Percentiles rank a stretch among this genome's conserved stretches.
These are phyloP conservation scores for Pipistrellus nathusii DNA, from an alignment of 2,797 vertebrate species.

Conservation along the genomic window DNA sequence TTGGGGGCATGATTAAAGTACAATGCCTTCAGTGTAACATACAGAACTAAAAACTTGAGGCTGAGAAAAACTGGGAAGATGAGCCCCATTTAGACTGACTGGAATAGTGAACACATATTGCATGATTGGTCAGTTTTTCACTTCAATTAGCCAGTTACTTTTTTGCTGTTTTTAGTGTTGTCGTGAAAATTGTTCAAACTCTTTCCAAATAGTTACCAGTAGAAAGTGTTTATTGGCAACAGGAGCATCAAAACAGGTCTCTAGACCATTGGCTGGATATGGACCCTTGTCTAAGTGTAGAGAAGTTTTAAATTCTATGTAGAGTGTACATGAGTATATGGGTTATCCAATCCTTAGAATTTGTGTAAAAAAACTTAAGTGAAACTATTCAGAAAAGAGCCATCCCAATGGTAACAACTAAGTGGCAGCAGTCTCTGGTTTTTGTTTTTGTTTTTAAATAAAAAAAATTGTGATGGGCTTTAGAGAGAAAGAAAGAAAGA, in stretches of 20 bases:
- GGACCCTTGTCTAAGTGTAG: background rate
- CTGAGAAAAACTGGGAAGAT: background rate
- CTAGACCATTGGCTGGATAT: background rate
- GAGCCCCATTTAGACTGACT: background rate
- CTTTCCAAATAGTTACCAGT: background rate
- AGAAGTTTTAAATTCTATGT: slow-evolving; percentile 25
- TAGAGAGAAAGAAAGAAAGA: background rate
- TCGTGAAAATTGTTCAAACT: slow-evolving; percentile 52
- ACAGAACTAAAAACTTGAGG: slow-evolving; percentile 19
- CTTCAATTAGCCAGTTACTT: background rate
- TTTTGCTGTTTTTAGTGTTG: background rate
- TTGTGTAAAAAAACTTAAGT: background rate
- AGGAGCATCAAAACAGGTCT: background rate
- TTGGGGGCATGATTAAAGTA: slow-evolving; percentile 31
- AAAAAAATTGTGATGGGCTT: background rate
- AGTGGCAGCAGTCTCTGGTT: slow-evolving; percentile 5
- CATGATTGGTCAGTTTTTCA: background rate
- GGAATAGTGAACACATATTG: background rate
- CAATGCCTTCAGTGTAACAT: background rate
- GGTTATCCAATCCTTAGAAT: background rate
- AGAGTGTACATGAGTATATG: background rate
- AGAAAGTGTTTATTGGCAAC: slow-evolving; percentile 18
- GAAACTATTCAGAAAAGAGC: slow-evolving; percentile 34
- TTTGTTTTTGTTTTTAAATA: background rate
- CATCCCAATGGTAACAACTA: background rate